A percentile compares a stretch with the other conserved stretches of the same genome.
These are phyloP conservation scores for Anastatus disparis DNA, from an alignment of 1,140 invertebrate genomes.

Conservation along the genomic window DNA sequence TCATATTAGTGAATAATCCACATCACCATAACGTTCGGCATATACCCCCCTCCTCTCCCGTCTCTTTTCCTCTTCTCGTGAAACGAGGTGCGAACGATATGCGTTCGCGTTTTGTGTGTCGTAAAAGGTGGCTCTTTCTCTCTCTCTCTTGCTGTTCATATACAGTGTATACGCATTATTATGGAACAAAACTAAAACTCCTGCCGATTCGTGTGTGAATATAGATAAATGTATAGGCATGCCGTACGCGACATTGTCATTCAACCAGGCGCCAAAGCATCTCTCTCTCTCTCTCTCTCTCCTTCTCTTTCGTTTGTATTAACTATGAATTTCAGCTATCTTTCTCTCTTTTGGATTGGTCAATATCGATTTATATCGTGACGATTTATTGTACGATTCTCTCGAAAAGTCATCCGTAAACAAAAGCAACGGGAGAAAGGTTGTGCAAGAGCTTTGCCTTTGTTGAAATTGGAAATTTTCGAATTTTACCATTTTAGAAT, in stretches of 20 bases:
- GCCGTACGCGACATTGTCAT: conserved; percentile 26
- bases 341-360: background rate
- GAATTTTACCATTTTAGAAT: no score
- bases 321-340: background rate
- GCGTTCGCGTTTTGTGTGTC: conserved; percentile 35
- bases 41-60: background rate
- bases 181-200: no score
- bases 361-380: conserved; percentile 19
- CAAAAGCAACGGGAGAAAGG: no score
- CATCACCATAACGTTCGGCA: conserved; percentile 57
- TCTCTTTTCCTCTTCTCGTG: background rate
- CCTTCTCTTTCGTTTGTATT: background rate
- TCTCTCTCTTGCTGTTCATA: background rate
- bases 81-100: conserved; percentile 27
- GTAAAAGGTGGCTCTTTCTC: conserved; percentile 39
- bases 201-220: background rate
- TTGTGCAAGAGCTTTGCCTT: no score
- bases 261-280: conserved; percentile 4
- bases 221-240: background rate
- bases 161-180: background rate
- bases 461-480: no score
- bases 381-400: conserved; percentile 19
- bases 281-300: background rate
- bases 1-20: conserved; percentile 70
- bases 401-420: conserved; percentile 22